These are phyloP conservation scores for Sesia apiformis DNA, from an alignment of 2,888 invertebrate species.

Conservation along the genomic window DNA sequence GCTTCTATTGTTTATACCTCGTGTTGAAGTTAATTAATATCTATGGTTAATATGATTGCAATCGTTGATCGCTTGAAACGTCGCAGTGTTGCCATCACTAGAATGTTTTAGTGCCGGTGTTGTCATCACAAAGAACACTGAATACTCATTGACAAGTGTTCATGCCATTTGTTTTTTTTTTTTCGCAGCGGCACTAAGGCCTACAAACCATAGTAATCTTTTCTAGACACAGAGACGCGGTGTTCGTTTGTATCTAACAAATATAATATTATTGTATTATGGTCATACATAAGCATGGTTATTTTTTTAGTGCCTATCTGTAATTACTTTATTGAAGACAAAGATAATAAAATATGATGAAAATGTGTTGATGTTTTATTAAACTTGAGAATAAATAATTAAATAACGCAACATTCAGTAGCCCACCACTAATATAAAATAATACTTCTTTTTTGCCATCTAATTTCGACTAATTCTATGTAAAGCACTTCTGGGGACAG, in stretches of 20 bases:
- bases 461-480: too few relatives aligned
- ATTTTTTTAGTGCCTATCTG: constrained; percentile 74
- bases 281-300: constrained; percentile 73
- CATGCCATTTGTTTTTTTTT: constrained; percentile 7
- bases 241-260: constrained; percentile 60
- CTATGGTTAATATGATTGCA: background rate
- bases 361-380: constrained; percentile 41
- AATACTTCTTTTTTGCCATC: too few relatives aligned
- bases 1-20: constrained; percentile 12
- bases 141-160: constrained; percentile 19
- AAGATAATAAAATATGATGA: constrained; percentile 73
- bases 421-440: too few relatives aligned
- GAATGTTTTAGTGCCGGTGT: background rate
- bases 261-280: constrained; percentile 71
- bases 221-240: constrained; percentile 29
- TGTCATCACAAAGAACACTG: constrained; percentile 1
- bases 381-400: too few relatives aligned
- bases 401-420: too few relatives aligned
- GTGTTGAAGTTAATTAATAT: background rate
- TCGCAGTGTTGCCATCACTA: background rate
- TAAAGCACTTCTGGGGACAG: too few relatives aligned
- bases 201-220: constrained; percentile 12
- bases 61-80: background rate
- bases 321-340: constrained; percentile 75
- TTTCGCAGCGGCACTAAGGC: constrained; percentile 18